Conservation (phyloP, 2,797 vertebrate genomes). For the Alcedo atthis region DNA sequence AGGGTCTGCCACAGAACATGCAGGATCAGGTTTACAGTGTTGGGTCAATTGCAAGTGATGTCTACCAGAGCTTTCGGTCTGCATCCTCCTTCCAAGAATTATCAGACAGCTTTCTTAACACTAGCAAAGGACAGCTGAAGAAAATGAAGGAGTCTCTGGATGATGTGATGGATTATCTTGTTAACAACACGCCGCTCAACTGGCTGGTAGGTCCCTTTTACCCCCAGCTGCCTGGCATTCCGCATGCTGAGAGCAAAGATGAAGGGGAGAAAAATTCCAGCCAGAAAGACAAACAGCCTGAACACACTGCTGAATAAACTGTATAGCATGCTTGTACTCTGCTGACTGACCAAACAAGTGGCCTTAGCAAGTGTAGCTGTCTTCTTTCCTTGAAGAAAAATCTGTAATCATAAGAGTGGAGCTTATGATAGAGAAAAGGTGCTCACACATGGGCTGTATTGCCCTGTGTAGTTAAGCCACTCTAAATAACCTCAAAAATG, state of each 20-base stretch:
- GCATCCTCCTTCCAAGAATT: constrained; percentile 82
- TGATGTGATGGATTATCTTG: constrained; percentile 91
- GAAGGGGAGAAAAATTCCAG: constrained; percentile 54
- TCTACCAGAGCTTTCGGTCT: constrained; percentile 82
- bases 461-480: background rate
- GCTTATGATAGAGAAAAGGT: background rate
- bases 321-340: background rate
- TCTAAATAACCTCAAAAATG: background rate
- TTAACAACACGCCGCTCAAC: constrained; percentile 95
- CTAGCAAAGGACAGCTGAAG: constrained; percentile 85
- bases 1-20: constrained; percentile 89
- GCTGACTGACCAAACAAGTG: constrained; percentile 29
- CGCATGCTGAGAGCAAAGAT: constrained; percentile 62
- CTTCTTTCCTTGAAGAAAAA: background rate
- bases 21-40: constrained; percentile 85
- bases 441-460: background rate
- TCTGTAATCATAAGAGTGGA: background rate
- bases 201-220: constrained; percentile 98
- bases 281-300: constrained; percentile 60
- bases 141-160: constrained; percentile 91
- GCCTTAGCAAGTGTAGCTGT: constrained; percentile 5
- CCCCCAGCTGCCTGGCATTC: constrained; percentile 81
- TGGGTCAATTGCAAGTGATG: constrained; percentile 79
- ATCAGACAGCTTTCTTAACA: constrained; percentile 80
- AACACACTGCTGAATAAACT: constrained; percentile 38